These are phyloP conservation scores for Anolis sagrei DNA, from an alignment of 2,113 vertebrate species.

Conservation along the genomic window DNA sequence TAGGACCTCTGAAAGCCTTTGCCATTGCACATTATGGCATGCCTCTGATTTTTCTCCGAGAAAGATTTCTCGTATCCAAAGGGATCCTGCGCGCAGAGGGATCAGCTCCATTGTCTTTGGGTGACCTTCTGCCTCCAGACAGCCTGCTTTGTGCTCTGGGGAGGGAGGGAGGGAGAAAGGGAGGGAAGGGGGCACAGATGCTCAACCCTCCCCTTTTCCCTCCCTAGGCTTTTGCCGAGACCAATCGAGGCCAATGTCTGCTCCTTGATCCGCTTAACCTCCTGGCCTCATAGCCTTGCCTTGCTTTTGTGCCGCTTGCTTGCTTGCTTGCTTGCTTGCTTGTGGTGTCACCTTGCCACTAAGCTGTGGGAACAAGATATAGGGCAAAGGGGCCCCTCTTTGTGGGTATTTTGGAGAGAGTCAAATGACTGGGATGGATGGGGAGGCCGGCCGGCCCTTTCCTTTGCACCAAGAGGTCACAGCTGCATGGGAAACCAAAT, in stretches of 20 bases:
- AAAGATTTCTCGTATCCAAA: too few species aligned
- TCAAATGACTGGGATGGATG: too few species aligned
- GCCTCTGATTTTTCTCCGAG: background rate
- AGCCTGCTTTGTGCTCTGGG: background rate
- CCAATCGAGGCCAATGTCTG: background rate
- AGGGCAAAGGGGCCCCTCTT: background rate
- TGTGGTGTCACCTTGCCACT: background rate
- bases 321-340: too few species aligned
- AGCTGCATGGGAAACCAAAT: background rate
- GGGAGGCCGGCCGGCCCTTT: too few species aligned
- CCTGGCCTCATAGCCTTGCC: background rate
- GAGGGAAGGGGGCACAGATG: too few species aligned
- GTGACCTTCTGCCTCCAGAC: rapidly evolving
- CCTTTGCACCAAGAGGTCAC: background rate
- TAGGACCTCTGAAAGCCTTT: too few species aligned
- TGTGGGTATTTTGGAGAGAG: background rate
- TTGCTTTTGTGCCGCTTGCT: too few species aligned
- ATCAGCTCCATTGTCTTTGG: background rate
- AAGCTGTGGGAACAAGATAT: background rate
- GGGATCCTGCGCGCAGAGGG: background rate
- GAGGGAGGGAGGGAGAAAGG: too few species aligned
- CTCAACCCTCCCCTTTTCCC: too few species aligned
- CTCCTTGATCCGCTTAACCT: background rate
- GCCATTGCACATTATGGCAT: background rate
- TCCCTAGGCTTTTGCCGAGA: background rate